Base-by-base conservation (phyloP, 2,888 invertebrate species). In the Drosophila mimica region DNA sequence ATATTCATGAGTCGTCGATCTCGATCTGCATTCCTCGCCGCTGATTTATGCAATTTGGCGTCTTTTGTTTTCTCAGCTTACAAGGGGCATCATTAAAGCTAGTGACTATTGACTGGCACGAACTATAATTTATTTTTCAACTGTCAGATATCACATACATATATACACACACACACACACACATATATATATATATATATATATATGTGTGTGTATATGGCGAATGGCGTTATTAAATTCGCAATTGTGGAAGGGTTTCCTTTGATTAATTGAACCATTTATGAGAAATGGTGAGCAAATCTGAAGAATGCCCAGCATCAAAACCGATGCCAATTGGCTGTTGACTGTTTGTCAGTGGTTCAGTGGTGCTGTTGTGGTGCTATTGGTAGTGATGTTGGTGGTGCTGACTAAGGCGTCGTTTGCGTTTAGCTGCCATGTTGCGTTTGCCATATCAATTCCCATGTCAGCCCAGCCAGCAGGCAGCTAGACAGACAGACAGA, bases 181-280 rank as follows among this genome's bases (percentile, higher is more conserved):
- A 36, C 36, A 30, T 40, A 25, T 57, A 36, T 61, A 33, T 53
- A 48, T 59, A 52, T 59, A 30, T 36, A 17, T 62, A 15, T 40
- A 11, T 58, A 40, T 28, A 48, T 31, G 20, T 60, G 48, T 68
- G 48, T 64, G 46, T 51, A 46, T 72, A 58, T 70, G 69, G 79
- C 49, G 77, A 66, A 82, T 88, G 85, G 85, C 83, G 75, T 81
- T 83, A 87, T 87, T 88, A 86, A 85, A 83, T 72, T 74, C 73
- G 82, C 86, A 84, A 84, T 86, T 82, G 86, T 81, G 63, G 66
- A 81, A 67, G 77, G 57, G 62, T 64, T 63, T 79, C 33, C 66
- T 43, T 84, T 87, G 87, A 87, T 87, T 88, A 87, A 87, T 87
- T 87, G 86, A 86, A 86, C 75, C 79, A 82, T 87, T 87, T 87